Percentiles rank a stretch among this genome's conserved stretches.
Evolutionary conservation across 30 jellyfish, hydroid and myxozoan genomes (phyloP).

Genomic region (Haliclystus octoradiatus): DNA sequence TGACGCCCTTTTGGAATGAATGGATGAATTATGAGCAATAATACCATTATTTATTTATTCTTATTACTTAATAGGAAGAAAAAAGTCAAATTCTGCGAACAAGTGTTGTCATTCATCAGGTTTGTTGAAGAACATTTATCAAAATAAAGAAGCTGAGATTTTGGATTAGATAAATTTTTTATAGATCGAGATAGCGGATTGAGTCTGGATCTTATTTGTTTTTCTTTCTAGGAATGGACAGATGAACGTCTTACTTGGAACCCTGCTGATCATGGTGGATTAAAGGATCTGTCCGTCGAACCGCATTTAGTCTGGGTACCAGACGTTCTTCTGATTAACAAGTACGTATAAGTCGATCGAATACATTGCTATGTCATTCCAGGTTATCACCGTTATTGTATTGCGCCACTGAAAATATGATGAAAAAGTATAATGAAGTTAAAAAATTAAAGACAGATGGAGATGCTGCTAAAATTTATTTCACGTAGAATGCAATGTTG

Average conservation of each 20-base stretch:
- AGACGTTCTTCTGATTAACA: constrained; percentile 45
- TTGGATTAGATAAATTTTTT: no score
- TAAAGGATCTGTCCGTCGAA: constrained; percentile 1
- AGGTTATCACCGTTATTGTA: no score
- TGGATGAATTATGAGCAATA: no score
- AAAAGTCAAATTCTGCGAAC: neutral
- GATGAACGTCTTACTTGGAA: constrained; percentile 46
- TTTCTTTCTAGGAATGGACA: constrained; percentile 21
- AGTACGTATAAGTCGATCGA: constrained; percentile 11
- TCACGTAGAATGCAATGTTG: no score
- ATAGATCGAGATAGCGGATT: no score
- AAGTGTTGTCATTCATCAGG: neutral
- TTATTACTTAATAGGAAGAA: neutral
- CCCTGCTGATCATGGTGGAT: constrained; percentile 15
- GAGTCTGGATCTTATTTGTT: neutral
- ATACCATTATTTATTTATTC: neutral
- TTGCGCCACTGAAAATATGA: no score
- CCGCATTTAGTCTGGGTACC: constrained; percentile 39
- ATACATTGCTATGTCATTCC: neutral
- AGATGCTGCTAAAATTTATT: no score
- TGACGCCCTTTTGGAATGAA: neutral
- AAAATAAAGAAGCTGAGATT: no score
- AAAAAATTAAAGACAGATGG: no score
- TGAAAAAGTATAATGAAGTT: no score
- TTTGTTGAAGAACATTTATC: neutral